A percentile compares a stretch with the other conserved stretches of the same genome.
phyloP scores from a whole-genome alignment of 2,888 invertebrate species.

The Euclidia mi region DNA sequence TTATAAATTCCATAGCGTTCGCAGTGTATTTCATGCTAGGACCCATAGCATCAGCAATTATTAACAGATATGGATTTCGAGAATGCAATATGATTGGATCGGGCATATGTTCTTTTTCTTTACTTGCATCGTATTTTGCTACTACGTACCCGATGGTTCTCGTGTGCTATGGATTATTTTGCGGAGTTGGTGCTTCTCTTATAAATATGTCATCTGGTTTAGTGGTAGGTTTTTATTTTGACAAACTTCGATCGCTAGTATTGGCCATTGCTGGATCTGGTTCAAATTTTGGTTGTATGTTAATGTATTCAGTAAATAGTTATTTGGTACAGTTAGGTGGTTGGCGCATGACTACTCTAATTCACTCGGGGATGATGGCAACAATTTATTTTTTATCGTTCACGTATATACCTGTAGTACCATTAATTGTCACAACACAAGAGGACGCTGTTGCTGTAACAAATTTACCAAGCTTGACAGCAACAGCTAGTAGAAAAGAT shows the following conservation, averaged over 20 bases:
- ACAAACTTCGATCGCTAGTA: slow-evolving; percentile 73
- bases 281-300: slow-evolving; percentile 75
- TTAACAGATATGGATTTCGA: slow-evolving; percentile 81
- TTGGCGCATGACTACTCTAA: slow-evolving; percentile 73
- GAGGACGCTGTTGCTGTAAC: slow-evolving; percentile 76
- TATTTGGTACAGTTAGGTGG: slow-evolving; percentile 70
- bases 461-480: slow-evolving; percentile 72
- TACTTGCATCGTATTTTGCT: slow-evolving; percentile 72
- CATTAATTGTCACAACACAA: slow-evolving; percentile 71
- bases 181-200: slow-evolving; percentile 77
- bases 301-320: slow-evolving; percentile 71
- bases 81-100: slow-evolving; percentile 77
- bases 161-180: slow-evolving; percentile 70
- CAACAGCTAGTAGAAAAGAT: slow-evolving; percentile 29
- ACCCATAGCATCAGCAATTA: slow-evolving; percentile 77
- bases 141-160: slow-evolving; percentile 64
- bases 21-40: slow-evolving; percentile 73
- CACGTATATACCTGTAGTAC: slow-evolving; percentile 74
- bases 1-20: slow-evolving; percentile 76
- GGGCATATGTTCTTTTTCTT: slow-evolving; percentile 67
- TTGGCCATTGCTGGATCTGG: slow-evolving; percentile 72
- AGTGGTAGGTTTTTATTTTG: slow-evolving; percentile 82
- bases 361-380: slow-evolving; percentile 77
- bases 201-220: slow-evolving; percentile 74
- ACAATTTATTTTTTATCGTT: slow-evolving; percentile 73